phyloP scores from a whole-genome alignment of 2,113 vertebrate species.

The Candoia aspera region DNA sequence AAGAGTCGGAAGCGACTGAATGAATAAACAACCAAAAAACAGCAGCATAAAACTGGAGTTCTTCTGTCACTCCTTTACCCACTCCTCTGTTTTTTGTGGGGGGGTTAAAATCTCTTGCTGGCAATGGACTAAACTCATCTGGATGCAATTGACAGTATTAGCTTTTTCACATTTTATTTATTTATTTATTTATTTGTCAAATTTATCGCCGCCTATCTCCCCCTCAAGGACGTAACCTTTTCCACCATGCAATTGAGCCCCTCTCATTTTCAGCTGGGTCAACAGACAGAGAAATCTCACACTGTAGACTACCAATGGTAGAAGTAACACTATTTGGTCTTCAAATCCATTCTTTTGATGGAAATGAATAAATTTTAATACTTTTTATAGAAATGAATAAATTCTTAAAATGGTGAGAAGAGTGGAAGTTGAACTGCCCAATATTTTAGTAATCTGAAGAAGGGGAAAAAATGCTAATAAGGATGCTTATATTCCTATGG shows the following conservation, averaged over 20 bases:
- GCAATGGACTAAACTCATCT: slow-evolving; percentile 38
- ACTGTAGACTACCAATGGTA: slow-evolving; percentile 1
- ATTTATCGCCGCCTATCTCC: too few relatives aligned
- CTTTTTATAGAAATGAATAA: too few relatives aligned
- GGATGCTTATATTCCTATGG: background rate
- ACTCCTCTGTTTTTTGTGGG: background rate
- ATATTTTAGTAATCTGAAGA: background rate
- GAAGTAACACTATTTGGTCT: background rate
- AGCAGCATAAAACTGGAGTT: slow-evolving; percentile 41
- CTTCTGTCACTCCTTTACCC: slow-evolving; percentile 28
- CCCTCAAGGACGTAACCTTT: too few relatives aligned
- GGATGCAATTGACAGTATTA: slow-evolving; percentile 37
- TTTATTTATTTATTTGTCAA: too few relatives aligned
- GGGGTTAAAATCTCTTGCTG: slow-evolving; percentile 2
- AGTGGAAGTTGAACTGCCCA: background rate
- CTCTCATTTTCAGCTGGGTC: background rate
- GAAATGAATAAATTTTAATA: background rate
- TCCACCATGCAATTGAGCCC: background rate
- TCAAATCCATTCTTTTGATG: background rate
- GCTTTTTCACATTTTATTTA: background rate
- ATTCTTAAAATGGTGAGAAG: slow-evolving; percentile 25
- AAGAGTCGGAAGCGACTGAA: too few relatives aligned
- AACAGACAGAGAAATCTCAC: slow-evolving; percentile 17
- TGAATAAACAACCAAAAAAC: too few relatives aligned
- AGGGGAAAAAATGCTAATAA: background rate